Base-by-base conservation (phyloP, 2,113 vertebrate species). In the Hippoglossus stenolepis region DNA sequence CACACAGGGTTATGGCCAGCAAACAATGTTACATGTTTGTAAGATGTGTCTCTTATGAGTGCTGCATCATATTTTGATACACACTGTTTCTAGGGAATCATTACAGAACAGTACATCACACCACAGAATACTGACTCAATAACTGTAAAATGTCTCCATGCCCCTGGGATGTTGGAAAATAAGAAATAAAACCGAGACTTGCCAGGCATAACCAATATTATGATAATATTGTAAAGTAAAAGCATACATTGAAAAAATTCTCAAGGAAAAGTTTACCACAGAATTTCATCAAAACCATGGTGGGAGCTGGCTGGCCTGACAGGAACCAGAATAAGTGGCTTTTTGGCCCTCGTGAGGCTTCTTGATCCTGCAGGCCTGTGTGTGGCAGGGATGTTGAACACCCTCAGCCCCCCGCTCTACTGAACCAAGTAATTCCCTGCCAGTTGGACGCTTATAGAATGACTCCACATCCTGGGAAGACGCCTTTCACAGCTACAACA, bases 391-490 rank as follows among this genome's bases (percentile, higher is more conserved):
- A 89, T 85, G 75, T 53, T 61, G 35, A 80, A 81, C 79, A 87
- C 69, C 65, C 65, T 73, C 70, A 57, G 64, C 79, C 80, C 81
- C 78, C 64, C 85, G 89, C 82, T 92, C 91, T 87, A 91, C 75
- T 93, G 91, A 92, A 89, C 74, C 87, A 89, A 78, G 70, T 93
- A 80, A 93, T 92, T 84, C 77, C 64, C 77, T 86, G 73, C 84
- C 92, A 90, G 89, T 84, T 70, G 90, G 92, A 82, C 78, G 83
- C 77, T 58, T 54, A 67, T 65, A 64, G 75, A 86, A 68, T n/a
- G 43, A 70, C 70, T 68, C 68, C 24, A 31, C 77, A 81, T 83
- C 86, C 85, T 74, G 85, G 65, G 69, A 84, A 73, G 88, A 82
- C 40, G 74, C 64, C 82, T 91, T 91, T 87, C 88, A 90, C 80